Base-by-base conservation (phyloP, 2,113 vertebrate genomes). In the Serilophus lunatus region DNA sequence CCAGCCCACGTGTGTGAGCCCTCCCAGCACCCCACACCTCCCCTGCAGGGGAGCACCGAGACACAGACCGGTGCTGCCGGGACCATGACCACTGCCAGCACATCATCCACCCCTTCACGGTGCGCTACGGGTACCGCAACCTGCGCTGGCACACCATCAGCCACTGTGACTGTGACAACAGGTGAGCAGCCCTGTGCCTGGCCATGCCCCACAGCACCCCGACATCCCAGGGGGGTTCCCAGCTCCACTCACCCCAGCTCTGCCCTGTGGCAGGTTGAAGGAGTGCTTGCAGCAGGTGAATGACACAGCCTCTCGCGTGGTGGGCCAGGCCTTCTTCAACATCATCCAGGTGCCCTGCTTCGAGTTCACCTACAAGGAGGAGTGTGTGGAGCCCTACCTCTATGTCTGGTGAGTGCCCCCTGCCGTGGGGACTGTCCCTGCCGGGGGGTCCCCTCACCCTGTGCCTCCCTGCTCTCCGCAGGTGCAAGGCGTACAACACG, bases 311-410 rank as follows among this genome's bases (percentile, higher is more conserved):
- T 99, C 99, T 13, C 94, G 98, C 7, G 98, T 98, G 25, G 98
- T 99, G 44, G 98, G 98, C 47, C 98, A 99, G 81, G 98, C 98
- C 2, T 99, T 99, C 97, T 99, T 99, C 95, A 99, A 99, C 19
- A 98, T 99, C 79, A 98, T 99, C 24, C 97, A 98, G 68, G 98
- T 97, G 68, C 99, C 99, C 23, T 99, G 99, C 97, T 99, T 99
- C 57, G 98, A 98, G 50, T 96, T 99, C 13, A 60, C 83, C 69
- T 98, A 98, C 81, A 98, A 98, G 85, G 98, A 99, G n/a, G 98
- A 98, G 86, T 99, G 98, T 42, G 98, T 98, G 63, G 98, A 99
- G 83, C 97, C 98, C 3, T 98, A 98, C 87, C 99, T 99, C 98
- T 99, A 99, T 1, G 97, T 99, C 71, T 96, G 98, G 99, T 99